Conservation (phyloP, 2,113 vertebrate genomes). For the Serinus canaria region DNA sequence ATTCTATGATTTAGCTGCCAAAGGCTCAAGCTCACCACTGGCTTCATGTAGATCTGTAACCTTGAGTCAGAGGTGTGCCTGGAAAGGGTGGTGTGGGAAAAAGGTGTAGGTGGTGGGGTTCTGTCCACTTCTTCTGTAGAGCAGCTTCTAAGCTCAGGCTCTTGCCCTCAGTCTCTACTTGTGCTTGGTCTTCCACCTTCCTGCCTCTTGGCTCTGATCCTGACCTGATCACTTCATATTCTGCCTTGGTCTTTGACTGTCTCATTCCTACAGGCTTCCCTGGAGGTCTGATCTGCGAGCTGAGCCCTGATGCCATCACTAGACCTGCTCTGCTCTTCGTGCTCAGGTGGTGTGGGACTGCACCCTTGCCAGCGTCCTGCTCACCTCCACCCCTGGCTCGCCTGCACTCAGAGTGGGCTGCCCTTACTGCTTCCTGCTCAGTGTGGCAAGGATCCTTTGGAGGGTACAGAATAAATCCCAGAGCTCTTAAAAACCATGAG, state of each 20-base stretch:
- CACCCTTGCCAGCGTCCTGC: not conserved
- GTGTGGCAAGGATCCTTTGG: fast-evolving
- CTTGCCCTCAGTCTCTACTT: not conserved
- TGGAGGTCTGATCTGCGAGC: not conserved
- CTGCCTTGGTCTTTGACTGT: not conserved
- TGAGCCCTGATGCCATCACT: not conserved
- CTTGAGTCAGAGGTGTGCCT: not conserved
- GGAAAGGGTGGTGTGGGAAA: not conserved
- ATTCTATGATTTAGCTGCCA: not conserved
- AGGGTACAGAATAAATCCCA: not conserved
- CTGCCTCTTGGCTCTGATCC: not conserved
- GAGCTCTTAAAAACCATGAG: not conserved
- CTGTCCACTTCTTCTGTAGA: not conserved
- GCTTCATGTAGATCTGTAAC: not conserved
- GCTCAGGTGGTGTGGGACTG: not conserved
- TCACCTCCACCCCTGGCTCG: not conserved
- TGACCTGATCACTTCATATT: not conserved
- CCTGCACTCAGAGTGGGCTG: not conserved
- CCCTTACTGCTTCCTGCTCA: not conserved
- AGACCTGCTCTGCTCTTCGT: not conserved
- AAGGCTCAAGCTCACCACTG: not conserved
- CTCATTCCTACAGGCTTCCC: not conserved
- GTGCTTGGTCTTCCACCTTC: not conserved
- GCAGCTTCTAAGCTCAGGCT: not conserved
- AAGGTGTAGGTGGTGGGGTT: not conserved